Evolutionary conservation across 1,140 invertebrate genomes (phyloP).

Genomic region (Coenobita brevimanus): DNA sequence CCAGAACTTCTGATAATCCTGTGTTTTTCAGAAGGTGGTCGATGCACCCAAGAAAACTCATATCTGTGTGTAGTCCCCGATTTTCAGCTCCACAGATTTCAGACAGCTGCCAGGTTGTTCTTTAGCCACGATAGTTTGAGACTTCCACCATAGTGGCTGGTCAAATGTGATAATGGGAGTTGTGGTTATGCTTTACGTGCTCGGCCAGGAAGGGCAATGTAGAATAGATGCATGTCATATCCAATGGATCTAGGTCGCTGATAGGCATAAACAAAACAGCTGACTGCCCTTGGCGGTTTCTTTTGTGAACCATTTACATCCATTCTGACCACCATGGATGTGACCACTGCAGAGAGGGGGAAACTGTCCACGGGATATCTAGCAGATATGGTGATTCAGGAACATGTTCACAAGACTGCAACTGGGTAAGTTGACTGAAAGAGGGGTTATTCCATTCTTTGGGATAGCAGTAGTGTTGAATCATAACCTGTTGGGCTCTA

Average conservation of each 20-base stretch:
- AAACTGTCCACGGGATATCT: constrained; percentile 20
- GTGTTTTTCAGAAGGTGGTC: too few relatives aligned
- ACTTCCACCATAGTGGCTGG: neutral
- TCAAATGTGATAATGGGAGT: neutral
- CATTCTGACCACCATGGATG: constrained; percentile 7
- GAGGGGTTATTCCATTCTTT: neutral
- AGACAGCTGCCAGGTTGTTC: too few relatives aligned
- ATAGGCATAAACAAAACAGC: too few relatives aligned
- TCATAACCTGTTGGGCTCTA: neutral
- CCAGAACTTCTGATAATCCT: too few relatives aligned
- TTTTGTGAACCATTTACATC: neutral
- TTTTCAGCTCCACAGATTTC: too few relatives aligned
- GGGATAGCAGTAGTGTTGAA: neutral
- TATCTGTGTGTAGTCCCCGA: too few relatives aligned
- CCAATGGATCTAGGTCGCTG: too few relatives aligned
- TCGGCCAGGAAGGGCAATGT: too few relatives aligned
- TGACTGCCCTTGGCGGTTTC: neutral
- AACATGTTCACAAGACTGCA: neutral
- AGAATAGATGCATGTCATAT: too few relatives aligned
- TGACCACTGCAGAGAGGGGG: constrained; percentile 3
- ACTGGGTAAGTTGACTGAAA: neutral
- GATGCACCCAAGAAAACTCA: too few relatives aligned
- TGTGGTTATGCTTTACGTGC: neutral
- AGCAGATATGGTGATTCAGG: constrained; percentile 18
- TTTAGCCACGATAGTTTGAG: too few relatives aligned